Evolutionary conservation across 2,797 vertebrate species (phyloP).

Genomic region (Sebastolobus altivelis): DNA sequence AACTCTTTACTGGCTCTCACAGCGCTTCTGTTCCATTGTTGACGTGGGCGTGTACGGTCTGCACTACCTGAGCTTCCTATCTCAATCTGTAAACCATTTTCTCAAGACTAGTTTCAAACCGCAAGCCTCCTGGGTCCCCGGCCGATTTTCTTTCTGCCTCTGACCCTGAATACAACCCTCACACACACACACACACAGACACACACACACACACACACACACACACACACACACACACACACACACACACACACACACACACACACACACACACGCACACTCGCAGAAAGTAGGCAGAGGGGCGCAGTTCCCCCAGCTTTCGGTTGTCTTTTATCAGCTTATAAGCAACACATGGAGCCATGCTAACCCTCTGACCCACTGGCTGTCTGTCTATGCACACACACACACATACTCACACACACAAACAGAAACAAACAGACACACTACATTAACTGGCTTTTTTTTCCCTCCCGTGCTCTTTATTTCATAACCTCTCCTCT

Average conservation of each 20-base stretch:
- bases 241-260: conserved; percentile 40
- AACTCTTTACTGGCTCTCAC: conserved; percentile 28
- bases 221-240: conserved; percentile 27
- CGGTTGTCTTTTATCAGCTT: conserved; percentile 59
- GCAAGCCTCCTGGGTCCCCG: conserved; percentile 51
- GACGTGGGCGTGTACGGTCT: conserved; percentile 44
- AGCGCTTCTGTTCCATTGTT: conserved; percentile 11
- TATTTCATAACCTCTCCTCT: conserved; percentile 38
- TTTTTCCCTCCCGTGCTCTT: conserved; percentile 22
- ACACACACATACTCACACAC: neutral
- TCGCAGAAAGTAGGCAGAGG: conserved; percentile 28
- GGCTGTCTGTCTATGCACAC: conserved; percentile 36
- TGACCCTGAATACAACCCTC: conserved; percentile 59
- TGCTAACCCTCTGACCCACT: conserved; percentile 54
- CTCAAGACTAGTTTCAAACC: conserved; percentile 62
- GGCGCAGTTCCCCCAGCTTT: conserved; percentile 29
- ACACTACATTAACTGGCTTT: conserved; percentile 24
- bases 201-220: conserved; percentile 40
- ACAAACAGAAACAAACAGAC: conserved; percentile 36
- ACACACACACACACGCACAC: conserved; percentile 5
- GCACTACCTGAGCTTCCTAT: conserved; percentile 63
- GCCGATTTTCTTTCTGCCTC: conserved; percentile 62
- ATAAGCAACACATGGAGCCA: conserved; percentile 60
- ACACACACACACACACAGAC: conserved; percentile 41
- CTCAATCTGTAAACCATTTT: conserved; percentile 71